Percentiles rank a stretch among this genome's conserved stretches.
Evolutionary conservation across 2,113 vertebrate species (phyloP).

Genomic region (Setophaga coronata): DNA sequence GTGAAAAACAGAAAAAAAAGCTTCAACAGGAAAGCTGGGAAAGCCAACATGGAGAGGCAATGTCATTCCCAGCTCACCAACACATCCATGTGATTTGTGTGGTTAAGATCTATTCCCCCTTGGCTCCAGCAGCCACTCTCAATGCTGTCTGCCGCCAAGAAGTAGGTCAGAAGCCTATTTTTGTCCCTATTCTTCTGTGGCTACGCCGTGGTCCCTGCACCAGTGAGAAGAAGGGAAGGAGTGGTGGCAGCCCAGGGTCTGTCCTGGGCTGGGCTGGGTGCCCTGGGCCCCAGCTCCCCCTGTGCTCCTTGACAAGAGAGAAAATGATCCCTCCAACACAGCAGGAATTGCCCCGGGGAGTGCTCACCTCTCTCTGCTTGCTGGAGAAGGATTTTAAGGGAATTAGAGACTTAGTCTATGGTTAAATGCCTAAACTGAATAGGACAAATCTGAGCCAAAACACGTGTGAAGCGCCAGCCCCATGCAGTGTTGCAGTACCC

Average conservation of each 20-base stretch:
- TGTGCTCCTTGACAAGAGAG: neutral
- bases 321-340: neutral
- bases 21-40: neutral
- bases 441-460: neutral
- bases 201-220: fast-evolving
- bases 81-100: fast-evolving
- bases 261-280: neutral
- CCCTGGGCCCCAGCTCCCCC: neutral
- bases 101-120: neutral
- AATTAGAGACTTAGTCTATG: neutral
- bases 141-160: neutral
- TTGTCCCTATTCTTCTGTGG: neutral
- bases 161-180: slow-evolving; percentile 28
- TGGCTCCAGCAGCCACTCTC: fast-evolving
- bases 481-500: neutral
- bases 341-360: neutral
- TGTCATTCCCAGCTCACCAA: neutral
- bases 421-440: neutral
- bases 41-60: neutral
- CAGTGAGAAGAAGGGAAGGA: fast-evolving
- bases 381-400: neutral
- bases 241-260: fast-evolving
- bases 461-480: fast-evolving
- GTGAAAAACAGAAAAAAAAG: neutral
- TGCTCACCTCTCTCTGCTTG: neutral